phyloP scores from a whole-genome alignment of 2,888 invertebrate genomes.

The Chymomyza fuscimana region DNA sequence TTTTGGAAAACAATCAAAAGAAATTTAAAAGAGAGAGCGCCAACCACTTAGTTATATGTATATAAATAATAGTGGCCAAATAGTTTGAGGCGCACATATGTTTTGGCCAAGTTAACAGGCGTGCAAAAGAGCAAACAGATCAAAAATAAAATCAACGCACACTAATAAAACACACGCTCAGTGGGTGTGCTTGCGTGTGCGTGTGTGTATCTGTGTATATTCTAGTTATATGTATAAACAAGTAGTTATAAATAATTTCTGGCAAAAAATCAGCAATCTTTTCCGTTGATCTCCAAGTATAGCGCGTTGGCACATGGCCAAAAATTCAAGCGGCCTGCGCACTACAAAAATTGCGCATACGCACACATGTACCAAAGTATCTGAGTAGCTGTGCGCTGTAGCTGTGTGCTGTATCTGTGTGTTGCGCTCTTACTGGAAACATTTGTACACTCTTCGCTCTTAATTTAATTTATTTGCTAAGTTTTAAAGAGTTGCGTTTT shows the following conservation, averaged over 20 bases:
- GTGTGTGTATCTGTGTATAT: slow-evolving; percentile 32
- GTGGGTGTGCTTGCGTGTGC: slow-evolving; percentile 8
- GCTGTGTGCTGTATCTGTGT: slow-evolving; percentile 46
- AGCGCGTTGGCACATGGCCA: slow-evolving; percentile 90
- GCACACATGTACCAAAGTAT: slow-evolving; percentile 49
- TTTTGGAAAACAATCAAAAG: background rate
- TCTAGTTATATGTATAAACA: slow-evolving; percentile 40
- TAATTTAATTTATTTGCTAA: background rate
- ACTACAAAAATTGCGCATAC: slow-evolving; percentile 68
- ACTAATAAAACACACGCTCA: background rate
- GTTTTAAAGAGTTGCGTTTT: background rate
- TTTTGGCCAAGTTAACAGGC: slow-evolving; percentile 36
- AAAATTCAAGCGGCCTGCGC: slow-evolving; percentile 1
- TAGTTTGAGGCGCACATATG: slow-evolving; percentile 3
- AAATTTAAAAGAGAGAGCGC: background rate
- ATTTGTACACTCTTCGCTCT: background rate
- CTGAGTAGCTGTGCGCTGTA: slow-evolving; percentile 36
- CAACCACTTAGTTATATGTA: background rate
- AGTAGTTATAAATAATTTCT: slow-evolving; percentile 79
- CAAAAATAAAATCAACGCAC: slow-evolving; percentile 44
- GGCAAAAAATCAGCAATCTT: slow-evolving; percentile 79
- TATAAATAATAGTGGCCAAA: background rate
- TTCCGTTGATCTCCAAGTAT: slow-evolving; percentile 89
- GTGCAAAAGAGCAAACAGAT: slow-evolving; percentile 52
- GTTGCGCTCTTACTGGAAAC: background rate